These are phyloP conservation scores for Crax fasciolata DNA, from an alignment of 2,797 vertebrate species.

Conservation along the genomic window DNA sequence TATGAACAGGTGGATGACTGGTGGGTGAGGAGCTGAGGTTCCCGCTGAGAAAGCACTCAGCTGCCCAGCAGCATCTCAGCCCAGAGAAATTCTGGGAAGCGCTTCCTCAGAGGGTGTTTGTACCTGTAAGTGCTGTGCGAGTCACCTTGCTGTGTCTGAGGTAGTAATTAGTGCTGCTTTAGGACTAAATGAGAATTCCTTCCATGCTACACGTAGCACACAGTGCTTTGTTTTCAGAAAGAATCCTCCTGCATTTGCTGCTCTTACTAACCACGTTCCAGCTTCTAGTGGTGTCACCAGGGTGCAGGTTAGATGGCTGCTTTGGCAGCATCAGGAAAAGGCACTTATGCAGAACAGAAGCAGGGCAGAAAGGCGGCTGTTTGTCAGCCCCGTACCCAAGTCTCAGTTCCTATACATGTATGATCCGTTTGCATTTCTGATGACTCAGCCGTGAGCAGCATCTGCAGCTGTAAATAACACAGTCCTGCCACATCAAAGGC, in stretches of 20 bases:
- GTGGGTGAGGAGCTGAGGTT: background rate
- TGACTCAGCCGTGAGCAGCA: background rate
- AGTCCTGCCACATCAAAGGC: background rate
- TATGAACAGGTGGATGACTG: background rate
- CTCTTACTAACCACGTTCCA: fast-evolving
- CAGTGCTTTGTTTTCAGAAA: background rate
- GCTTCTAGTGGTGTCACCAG: background rate
- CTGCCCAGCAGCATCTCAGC: background rate
- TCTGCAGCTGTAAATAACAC: slow-evolving; percentile 25
- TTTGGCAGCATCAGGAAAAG: background rate
- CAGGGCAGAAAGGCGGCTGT: background rate
- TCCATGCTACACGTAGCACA: background rate
- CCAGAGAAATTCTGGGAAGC: background rate
- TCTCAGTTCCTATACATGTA: background rate
- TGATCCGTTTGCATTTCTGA: background rate
- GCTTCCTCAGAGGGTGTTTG: background rate
- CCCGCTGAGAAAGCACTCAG: background rate
- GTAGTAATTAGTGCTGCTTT: background rate
- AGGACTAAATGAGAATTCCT: background rate
- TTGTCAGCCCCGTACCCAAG: background rate
- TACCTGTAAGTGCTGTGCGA: background rate
- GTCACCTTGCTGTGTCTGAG: background rate
- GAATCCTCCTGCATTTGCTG: no score
- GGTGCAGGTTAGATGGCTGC: background rate
- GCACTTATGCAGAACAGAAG: background rate